Conservation (phyloP, 1,140 invertebrate genomes). For the Sminthurides bifidus region DNA sequence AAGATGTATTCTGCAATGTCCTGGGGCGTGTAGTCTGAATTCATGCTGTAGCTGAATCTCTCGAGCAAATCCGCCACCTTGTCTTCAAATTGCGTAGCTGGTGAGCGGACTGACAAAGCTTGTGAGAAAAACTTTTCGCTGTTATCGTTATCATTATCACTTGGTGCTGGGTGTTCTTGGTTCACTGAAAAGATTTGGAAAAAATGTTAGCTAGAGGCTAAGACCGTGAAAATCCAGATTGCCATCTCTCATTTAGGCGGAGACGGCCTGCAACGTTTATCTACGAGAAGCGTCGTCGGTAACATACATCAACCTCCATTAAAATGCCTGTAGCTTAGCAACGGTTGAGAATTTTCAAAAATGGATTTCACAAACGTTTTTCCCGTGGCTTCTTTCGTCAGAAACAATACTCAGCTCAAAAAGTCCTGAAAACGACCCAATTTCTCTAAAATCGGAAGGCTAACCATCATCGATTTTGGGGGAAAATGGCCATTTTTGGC, state of each 20-base stretch:
- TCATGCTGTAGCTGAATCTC: neutral
- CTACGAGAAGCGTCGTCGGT: neutral
- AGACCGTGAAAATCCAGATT: neutral
- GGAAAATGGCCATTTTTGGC: too few relatives aligned
- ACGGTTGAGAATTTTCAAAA: neutral
- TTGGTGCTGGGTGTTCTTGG: neutral
- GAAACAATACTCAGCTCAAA: too few relatives aligned
- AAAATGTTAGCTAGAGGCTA: neutral
- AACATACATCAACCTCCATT: neutral
- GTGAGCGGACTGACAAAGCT: neutral
- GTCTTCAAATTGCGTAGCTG: neutral
- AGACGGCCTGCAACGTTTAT: neutral
- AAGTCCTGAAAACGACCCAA: too few relatives aligned
- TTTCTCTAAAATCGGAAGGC: too few relatives aligned
- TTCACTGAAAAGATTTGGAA: neutral
- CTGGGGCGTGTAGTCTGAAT: constrained; percentile 21
- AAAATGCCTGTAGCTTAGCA: neutral
- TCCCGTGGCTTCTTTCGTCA: too few relatives aligned
- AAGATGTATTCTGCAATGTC: constrained; percentile 55
- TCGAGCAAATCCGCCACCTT: neutral
- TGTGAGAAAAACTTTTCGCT: neutral
- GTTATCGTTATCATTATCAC: neutral
- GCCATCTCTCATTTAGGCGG: neutral
- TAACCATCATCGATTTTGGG: too few relatives aligned
- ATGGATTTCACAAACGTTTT: too few relatives aligned